These are phyloP conservation scores for Rhorus exstirpatorius DNA, from an alignment of 2,888 invertebrate species.

Conservation along the genomic window DNA sequence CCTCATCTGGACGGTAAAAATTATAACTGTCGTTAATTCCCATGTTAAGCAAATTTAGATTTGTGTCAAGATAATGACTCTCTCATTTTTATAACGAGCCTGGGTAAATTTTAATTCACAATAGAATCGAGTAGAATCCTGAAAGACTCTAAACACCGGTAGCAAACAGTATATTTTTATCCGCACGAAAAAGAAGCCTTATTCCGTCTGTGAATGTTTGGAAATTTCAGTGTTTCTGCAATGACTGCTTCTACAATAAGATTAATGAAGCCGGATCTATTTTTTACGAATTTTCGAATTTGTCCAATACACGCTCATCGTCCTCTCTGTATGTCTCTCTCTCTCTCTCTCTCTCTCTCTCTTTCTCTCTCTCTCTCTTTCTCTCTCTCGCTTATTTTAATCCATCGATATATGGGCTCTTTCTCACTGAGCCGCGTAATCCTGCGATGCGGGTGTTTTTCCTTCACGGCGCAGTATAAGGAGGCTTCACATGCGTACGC, in stretches of 20 bases:
- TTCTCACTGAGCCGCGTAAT: constrained; percentile 11
- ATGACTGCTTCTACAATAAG: constrained; percentile 7
- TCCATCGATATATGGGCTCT: constrained; percentile 5
- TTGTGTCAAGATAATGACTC: background rate
- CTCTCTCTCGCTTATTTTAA: constrained; percentile 42
- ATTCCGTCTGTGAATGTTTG: constrained; percentile 1
- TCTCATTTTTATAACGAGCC: background rate
- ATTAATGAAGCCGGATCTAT: constrained; percentile 37
- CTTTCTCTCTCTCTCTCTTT: too few species aligned
- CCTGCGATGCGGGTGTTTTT: constrained; percentile 32
- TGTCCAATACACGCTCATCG: too few species aligned
- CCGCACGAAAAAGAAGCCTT: background rate
- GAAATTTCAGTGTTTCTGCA: constrained; percentile 1
- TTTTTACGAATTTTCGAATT: constrained; percentile 69
- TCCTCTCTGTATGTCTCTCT: background rate
- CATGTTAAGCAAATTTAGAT: constrained; percentile 23
- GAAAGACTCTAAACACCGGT: background rate
- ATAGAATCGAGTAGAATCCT: background rate
- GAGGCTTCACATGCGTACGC: constrained; percentile 22
- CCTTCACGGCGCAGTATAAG: background rate
- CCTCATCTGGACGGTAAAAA: constrained; percentile 15
- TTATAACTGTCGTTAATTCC: constrained; percentile 31
- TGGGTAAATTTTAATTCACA: background rate
- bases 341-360: too few species aligned
- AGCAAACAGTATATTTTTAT: background rate